A percentile compares a stretch with the other conserved stretches of the same genome.
Evolutionary conservation across 2,888 invertebrate species (phyloP).

Genomic region (Agriopis aurantiaria): DNA sequence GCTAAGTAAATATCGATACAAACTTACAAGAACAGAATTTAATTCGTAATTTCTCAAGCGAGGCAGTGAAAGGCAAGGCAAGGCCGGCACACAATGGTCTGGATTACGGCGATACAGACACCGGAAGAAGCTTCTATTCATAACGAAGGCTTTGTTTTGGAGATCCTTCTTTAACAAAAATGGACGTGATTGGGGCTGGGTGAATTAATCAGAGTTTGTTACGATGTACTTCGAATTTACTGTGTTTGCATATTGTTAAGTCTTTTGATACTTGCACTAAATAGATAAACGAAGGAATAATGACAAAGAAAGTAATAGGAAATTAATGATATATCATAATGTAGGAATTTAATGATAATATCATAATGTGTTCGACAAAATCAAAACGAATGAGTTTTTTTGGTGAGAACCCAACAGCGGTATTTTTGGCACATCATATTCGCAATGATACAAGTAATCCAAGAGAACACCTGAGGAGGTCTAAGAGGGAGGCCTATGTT

Average conservation of each 20-base stretch:
- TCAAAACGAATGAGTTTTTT: too few species aligned
- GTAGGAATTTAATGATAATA: too few species aligned
- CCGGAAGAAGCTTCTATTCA: conserved; percentile 76
- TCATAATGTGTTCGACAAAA: too few species aligned
- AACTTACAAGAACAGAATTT: conserved; percentile 51
- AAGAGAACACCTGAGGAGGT: too few species aligned
- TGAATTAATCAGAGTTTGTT: conserved; percentile 11
- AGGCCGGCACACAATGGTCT: conserved; percentile 72
- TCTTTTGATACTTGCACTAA: background rate
- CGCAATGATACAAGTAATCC: too few species aligned
- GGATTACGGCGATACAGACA: conserved; percentile 59
- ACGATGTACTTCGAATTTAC: background rate
- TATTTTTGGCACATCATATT: too few species aligned
- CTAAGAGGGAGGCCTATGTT: too few species aligned
- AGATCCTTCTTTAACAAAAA: conserved; percentile 68
- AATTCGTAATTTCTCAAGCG: conserved; percentile 73
- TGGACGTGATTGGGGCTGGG: conserved; percentile 33
- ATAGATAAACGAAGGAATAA: background rate
- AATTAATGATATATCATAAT: too few species aligned
- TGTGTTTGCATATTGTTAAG: background rate
- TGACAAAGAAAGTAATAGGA: too few species aligned
- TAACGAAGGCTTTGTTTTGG: conserved; percentile 71
- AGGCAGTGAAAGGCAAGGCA: conserved; percentile 76
- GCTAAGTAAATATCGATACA: conserved; percentile 17
- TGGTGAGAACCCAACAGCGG: too few species aligned